Conservation (phyloP, 2,113 vertebrate genomes). For the Rhinoderma darwinii region DNA sequence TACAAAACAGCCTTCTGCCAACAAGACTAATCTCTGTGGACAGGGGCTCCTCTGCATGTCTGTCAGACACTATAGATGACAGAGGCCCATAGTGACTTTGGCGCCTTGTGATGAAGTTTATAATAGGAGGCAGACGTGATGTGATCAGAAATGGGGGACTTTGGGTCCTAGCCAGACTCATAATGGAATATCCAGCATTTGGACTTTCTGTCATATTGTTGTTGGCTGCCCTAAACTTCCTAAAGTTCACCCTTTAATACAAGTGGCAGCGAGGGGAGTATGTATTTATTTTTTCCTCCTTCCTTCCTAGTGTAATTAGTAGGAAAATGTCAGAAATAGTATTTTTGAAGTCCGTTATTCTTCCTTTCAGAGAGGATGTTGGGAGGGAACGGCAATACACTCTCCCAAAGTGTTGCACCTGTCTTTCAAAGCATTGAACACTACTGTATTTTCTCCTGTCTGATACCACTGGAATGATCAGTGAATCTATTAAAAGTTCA, state of each 20-base stretch:
- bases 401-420: constrained; percentile 8
- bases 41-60: not conserved
- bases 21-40: constrained; percentile 1
- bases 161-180: constrained; percentile 71
- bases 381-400: not conserved
- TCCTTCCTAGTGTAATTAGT: constrained; percentile 70
- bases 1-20: constrained; percentile 38
- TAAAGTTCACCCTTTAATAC: constrained; percentile 71
- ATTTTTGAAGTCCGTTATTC: constrained; percentile 76
- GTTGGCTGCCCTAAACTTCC: constrained; percentile 79
- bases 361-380: constrained; percentile 64
- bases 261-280: constrained; percentile 75
- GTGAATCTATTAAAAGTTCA: not conserved
- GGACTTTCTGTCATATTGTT: constrained; percentile 71
- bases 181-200: constrained; percentile 69
- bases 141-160: constrained; percentile 45
- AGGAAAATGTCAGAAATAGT: constrained; percentile 75
- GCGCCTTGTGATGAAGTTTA: constrained; percentile 28
- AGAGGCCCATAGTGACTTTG: constrained; percentile 66
- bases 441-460: not conserved
- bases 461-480: not conserved
- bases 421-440: constrained; percentile 21
- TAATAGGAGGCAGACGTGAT: constrained; percentile 32
- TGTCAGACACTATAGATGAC: constrained; percentile 57
- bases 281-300: constrained; percentile 66